Conservation (phyloP, 2,888 invertebrate genomes). For the Tipula lateralis region DNA sequence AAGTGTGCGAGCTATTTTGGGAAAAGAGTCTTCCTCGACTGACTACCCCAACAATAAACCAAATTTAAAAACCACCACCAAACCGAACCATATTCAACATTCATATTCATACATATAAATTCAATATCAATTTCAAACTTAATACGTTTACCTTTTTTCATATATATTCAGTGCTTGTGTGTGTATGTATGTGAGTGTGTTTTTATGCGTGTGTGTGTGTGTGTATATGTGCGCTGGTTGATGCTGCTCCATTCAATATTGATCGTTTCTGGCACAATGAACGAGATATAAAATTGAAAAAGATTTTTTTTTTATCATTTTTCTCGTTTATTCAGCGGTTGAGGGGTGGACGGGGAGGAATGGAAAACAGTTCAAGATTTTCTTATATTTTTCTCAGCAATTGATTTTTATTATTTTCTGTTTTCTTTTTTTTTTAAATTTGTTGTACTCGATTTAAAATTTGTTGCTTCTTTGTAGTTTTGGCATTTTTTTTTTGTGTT, state of each 20-base stretch:
- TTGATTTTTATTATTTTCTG: background rate
- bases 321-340: background rate
- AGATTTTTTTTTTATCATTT: background rate
- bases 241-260: background rate
- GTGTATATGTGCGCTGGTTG: background rate
- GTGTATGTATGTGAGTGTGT: background rate
- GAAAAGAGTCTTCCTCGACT: background rate
- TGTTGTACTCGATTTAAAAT: background rate
- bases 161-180: background rate
- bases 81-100: background rate
- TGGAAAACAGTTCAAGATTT: background rate
- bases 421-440: too few species aligned
- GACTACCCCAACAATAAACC: background rate
- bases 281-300: conserved; percentile 1
- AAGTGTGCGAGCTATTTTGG: background rate
- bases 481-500: background rate
- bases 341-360: background rate
- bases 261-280: background rate
- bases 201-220: background rate
- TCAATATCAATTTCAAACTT: background rate
- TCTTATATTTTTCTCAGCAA: background rate
- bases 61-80: background rate
- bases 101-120: background rate
- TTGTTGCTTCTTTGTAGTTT: background rate
- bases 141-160: conserved; percentile 1